A percentile compares a stretch with the other conserved stretches of the same genome.
Conservation (phyloP, 2,888 invertebrate species). For the Koerneria pararmatus region DNA sequence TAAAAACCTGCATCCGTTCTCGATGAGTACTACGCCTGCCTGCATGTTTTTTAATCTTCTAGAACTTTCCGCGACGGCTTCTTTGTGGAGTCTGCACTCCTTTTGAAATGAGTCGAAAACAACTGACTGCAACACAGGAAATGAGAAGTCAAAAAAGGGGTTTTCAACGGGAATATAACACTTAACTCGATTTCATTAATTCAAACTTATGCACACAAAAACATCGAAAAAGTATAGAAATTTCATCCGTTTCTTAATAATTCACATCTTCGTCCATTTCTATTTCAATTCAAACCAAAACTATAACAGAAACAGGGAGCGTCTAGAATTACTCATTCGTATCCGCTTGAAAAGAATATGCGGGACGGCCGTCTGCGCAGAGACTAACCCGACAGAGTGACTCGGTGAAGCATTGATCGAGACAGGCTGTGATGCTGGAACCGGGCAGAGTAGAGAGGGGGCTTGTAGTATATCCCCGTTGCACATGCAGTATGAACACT, state of each 20-base stretch:
- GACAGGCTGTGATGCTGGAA: slow-evolving; percentile 18
- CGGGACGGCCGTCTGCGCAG: too few species aligned
- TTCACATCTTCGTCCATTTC: too few species aligned
- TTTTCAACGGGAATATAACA: too few species aligned
- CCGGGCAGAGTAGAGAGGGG: slow-evolving; percentile 23
- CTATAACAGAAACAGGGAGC: too few species aligned
- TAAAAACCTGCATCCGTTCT: slow-evolving; percentile 51
- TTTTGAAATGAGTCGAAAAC: slow-evolving; percentile 18
- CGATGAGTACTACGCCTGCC: slow-evolving; percentile 49
- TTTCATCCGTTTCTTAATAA: too few species aligned
- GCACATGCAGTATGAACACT: slow-evolving; percentile 52
- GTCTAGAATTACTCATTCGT: too few species aligned
- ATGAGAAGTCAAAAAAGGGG: too few species aligned
- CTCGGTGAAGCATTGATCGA: slow-evolving; percentile 16
- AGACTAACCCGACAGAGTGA: slow-evolving; percentile 15
- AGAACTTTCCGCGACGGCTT: slow-evolving; percentile 18
- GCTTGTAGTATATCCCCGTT: slow-evolving; percentile 35
- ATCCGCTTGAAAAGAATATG: too few species aligned
- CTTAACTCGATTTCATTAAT: too few species aligned
- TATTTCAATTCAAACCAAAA: too few species aligned
- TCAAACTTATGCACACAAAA: too few species aligned
- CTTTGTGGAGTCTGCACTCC: slow-evolving; percentile 13
- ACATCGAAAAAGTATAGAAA: too few species aligned
- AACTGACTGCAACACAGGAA: slow-evolving; percentile 21
- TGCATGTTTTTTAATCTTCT: slow-evolving; percentile 40